These are phyloP conservation scores for Melangyna quadrimaculata DNA, from an alignment of 2,888 invertebrate genomes.

Conservation along the genomic window DNA sequence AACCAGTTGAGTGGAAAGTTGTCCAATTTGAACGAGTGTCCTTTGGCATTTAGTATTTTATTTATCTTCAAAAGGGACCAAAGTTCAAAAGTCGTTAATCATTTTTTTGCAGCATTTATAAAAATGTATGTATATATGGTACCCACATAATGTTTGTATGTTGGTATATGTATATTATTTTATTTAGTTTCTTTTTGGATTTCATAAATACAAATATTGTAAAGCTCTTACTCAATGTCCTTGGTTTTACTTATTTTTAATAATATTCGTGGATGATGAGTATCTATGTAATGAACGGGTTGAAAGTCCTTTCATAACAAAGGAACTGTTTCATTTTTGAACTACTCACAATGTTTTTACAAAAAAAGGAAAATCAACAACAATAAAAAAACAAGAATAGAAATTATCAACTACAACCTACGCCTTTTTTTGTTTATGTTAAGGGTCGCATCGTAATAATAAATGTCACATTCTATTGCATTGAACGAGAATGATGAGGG, in stretches of 20 bases:
- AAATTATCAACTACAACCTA: neutral
- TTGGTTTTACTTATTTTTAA: too few relatives aligned
- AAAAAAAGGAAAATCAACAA: neutral
- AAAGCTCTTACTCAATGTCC: too few relatives aligned
- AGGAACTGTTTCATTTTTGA: neutral
- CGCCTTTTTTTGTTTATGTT: neutral
- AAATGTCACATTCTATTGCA: neutral
- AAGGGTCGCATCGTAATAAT: too few relatives aligned
- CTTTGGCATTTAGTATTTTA: neutral
- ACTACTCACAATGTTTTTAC: neutral
- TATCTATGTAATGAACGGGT: neutral
- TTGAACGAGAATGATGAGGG: constrained; percentile 8
- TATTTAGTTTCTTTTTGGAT: too few relatives aligned
- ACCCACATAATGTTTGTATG: too few relatives aligned
- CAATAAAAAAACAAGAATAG: neutral
- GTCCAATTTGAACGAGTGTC: neutral
- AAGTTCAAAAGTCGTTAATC: neutral
- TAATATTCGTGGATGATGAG: too few relatives aligned
- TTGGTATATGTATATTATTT: too few relatives aligned
- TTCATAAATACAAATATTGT: too few relatives aligned
- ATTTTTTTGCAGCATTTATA: too few relatives aligned
- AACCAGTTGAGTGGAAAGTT: constrained; percentile 20
- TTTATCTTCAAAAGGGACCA: neutral
- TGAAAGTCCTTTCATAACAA: neutral
- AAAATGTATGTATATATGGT: too few relatives aligned